Conservation (phyloP, 2,113 vertebrate genomes). For the Meriones unguiculatus region DNA sequence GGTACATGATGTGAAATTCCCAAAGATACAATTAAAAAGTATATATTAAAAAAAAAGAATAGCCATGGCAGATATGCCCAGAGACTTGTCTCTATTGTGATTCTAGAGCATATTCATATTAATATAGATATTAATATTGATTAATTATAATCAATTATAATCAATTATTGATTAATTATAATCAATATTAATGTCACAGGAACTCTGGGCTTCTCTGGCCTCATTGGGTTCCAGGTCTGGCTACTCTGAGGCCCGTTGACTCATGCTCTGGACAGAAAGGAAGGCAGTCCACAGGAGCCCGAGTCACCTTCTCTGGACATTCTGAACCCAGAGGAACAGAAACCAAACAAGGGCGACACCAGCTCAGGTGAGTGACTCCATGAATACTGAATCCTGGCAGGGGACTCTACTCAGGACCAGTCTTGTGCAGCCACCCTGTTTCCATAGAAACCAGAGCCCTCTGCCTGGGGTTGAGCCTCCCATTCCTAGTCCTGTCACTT, state of each 20-base stretch:
- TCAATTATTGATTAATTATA: neutral
- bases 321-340: neutral
- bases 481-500: too few species aligned
- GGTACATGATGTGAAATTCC: neutral
- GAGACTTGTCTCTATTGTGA: neutral
- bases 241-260: neutral
- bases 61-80: neutral
- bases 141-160: too few species aligned
- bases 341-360: neutral
- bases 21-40: neutral
- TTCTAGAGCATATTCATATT: neutral
- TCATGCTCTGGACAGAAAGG: neutral
- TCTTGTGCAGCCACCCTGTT: neutral
- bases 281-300: neutral
- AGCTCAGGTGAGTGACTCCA: neutral
- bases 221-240: neutral
- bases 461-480: neutral
- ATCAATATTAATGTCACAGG: neutral
- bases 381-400: neutral
- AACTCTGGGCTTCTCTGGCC: too few species aligned
- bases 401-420: neutral
- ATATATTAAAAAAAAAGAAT: too few species aligned
- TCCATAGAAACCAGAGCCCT: conserved; percentile 48
- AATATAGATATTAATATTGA: too few species aligned
- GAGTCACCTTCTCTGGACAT: neutral